phyloP scores from a whole-genome alignment of 2,888 invertebrate genomes.

The Hedychridium roseum region DNA sequence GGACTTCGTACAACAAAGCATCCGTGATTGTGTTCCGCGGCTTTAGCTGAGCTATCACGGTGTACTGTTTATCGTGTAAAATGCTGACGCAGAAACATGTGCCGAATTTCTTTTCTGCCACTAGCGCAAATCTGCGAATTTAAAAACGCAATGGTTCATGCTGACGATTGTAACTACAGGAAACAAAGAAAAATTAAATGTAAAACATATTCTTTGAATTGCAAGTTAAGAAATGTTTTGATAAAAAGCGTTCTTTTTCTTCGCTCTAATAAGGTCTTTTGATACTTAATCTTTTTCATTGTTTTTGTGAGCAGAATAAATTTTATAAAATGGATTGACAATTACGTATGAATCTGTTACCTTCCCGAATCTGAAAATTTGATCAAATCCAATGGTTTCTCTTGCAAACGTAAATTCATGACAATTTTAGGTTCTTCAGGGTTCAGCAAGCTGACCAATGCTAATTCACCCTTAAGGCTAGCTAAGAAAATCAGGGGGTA shows the following conservation, averaged over 20 bases:
- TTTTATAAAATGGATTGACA: too few species aligned
- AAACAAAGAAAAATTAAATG: too few species aligned
- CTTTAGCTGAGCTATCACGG: conserved; percentile 31
- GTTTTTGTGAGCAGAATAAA: too few species aligned
- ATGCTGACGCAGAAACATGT: conserved; percentile 45
- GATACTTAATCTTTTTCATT: too few species aligned
- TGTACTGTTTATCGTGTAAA: conserved; percentile 22
- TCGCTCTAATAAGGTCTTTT: too few species aligned
- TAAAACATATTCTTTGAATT: too few species aligned
- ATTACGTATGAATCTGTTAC: too few species aligned
- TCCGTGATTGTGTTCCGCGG: conserved; percentile 37
- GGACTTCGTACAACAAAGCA: conserved; percentile 38
- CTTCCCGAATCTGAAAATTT: conserved; percentile 46
- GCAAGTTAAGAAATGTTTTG: too few species aligned
- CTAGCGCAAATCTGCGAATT: conserved; percentile 35
- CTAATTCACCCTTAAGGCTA: conserved; percentile 46
- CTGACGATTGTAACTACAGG: too few species aligned
- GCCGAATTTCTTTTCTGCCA: conserved; percentile 40
- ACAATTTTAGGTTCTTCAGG: conserved; percentile 38
- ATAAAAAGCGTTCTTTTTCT: too few species aligned
- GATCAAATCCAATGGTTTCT: conserved; percentile 41
- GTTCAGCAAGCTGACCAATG: conserved; percentile 35
- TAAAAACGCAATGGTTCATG: too few species aligned
- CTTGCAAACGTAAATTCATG: conserved; percentile 38
- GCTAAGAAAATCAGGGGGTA: conserved; percentile 44